Base-by-base conservation (phyloP, 2,113 vertebrate genomes). In the Spea bombifrons region DNA sequence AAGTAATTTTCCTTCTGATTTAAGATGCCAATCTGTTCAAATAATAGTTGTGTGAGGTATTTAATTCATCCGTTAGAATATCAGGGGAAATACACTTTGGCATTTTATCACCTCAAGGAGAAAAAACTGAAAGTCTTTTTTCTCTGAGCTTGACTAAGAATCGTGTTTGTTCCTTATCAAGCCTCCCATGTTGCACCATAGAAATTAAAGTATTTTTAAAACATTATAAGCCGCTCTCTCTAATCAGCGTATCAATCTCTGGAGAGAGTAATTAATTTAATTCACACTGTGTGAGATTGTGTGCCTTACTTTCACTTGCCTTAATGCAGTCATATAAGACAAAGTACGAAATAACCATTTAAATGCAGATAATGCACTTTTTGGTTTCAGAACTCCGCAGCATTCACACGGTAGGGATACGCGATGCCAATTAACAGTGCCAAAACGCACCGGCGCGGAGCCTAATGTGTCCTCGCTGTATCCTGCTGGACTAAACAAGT, bases 251-350 rank as follows among this genome's bases (percentile, higher is more conserved):
- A 76, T 68, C 43, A 76, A 76, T 70, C 75, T 77, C 53, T 61
- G 53, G 53, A 61, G 75, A 6, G 12, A 53, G 10, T 77, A 70
- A 77, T 76, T 59, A 76, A 68, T 76, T 68, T 76, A 55, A 57
- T 63, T 63, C 75, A 70, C 47, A 63, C 75, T 70, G 75, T 49
- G 66, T 43, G 61, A 64, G 17, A 30, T 9, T 4, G n/a, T 30
- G 17, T 16, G 13, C 65, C 46, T 67, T 44, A 8, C 12, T 70
- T 59, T 70, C 49, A 44, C 75, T 47, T 77, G 68, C 69, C 55
- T 66, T 53, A 70, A 69, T 70, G 63, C 66, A 63, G 63, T 69
- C 63, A 77, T 77, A 48, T 77, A 59, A 43, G 75, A 77, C 75
- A 49, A 67, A 63, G 66, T 50, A 77, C 52, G 70, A 70, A 70